Evolutionary conservation across 2,797 vertebrate species (phyloP), one percentile per base, ranked within the genome.

Genomic region (Sebastes miniatus): DNA sequence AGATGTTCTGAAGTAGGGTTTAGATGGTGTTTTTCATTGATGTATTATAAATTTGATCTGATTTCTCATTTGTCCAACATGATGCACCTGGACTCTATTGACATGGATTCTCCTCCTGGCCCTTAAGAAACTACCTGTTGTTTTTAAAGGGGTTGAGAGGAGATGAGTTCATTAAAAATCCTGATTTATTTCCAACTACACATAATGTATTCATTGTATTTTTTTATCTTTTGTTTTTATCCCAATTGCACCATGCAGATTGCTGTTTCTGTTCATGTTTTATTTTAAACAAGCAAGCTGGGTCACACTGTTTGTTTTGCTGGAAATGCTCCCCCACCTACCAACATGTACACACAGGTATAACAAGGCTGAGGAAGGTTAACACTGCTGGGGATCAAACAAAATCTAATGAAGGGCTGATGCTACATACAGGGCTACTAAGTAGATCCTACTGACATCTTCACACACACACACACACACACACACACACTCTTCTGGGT

Each of bases 301-400:
- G 27, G 29, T 73, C 56, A 31, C 57, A 56, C 7, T 54, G 47
- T 73, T 86, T 79, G 74, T 68, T 71, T 70, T 57, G 58, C 62
- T 52, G 10, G 5, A 79, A 64, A 76, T 75, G 47, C 24, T 74
- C 66, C 14, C 66, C 65, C 68, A 75, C 36, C 69, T 54, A 32
- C 69, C 54, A 69, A 78, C 85, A 64, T 79, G 72, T 83, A 69
- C 2, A 4, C 64, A 79, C 77, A 83, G 20, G 61, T 73, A 71
- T 13, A 73, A 66, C 25, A 61, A 83, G 27, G 63, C 69, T 58
- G 50, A 69, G 68, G 70, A 63, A 70, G 63, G 73, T 79, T 50
- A 69, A 65, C 58, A 32, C 34, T 76, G 18, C 58, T 20, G 10
- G 2, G 31, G 66, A 76, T 76, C 68, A 71, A 76, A 83, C 32